Evolutionary conservation across 2,888 invertebrate genomes (phyloP).

Genomic region (Metalampra italica): DNA sequence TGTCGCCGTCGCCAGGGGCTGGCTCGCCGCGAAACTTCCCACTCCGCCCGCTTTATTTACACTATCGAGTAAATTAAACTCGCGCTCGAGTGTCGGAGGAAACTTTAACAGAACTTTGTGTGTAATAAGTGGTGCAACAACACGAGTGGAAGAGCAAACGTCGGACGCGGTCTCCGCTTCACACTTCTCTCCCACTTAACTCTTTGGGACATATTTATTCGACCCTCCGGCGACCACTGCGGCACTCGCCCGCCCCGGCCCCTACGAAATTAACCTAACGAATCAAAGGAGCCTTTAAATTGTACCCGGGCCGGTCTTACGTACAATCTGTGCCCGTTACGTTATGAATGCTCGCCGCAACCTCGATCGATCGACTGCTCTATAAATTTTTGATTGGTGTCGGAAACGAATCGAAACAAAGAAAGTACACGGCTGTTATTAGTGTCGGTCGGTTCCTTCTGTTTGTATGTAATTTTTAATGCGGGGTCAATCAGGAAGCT

Average conservation of each 20-base stretch:
- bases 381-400: conserved; percentile 65
- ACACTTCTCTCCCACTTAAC: conserved; percentile 76
- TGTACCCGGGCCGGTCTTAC: conserved; percentile 44
- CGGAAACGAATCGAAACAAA: conserved; percentile 65
- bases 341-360: conserved; percentile 57
- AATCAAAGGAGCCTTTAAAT: conserved; percentile 68
- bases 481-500: conserved; percentile 77
- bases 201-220: conserved; percentile 79
- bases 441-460: conserved; percentile 55
- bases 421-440: conserved; percentile 53
- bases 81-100: conserved; percentile 74
- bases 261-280: conserved; percentile 71
- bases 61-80: conserved; percentile 80
- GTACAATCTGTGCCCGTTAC: conserved; percentile 50
- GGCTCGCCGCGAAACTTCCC: conserved; percentile 69
- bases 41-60: conserved; percentile 77
- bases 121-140: conserved; percentile 80
- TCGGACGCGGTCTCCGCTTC: conserved; percentile 74
- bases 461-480: conserved; percentile 78
- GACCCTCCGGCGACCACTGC: conserved; percentile 75
- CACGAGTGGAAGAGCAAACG: conserved; percentile 79
- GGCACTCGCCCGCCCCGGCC: conserved; percentile 46
- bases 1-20: conserved; percentile 27
- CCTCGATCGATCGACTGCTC: conserved; percentile 53
- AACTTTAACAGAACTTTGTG: conserved; percentile 78